Percentiles rank a stretch among this genome's conserved stretches.
Evolutionary conservation across 2,797 vertebrate species (phyloP).

Genomic region (Phrynocephalus forsythii): DNA sequence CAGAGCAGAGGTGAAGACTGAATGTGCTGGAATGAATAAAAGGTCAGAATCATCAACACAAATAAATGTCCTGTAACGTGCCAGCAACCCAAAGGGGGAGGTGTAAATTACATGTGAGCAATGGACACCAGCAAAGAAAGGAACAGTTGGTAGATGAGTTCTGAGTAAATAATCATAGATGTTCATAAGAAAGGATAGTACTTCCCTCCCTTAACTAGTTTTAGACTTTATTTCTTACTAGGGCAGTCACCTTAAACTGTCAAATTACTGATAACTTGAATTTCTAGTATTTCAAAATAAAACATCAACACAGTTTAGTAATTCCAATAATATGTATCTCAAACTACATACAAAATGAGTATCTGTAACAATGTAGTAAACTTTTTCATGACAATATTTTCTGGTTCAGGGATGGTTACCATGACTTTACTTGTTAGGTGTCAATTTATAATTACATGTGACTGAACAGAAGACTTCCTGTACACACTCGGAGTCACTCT

Average conservation of each 20-base stretch:
- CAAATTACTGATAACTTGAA: background rate
- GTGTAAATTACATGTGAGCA: background rate
- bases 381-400: no score
- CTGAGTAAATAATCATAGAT: background rate
- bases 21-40: slow-evolving; percentile 81
- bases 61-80: slow-evolving; percentile 66
- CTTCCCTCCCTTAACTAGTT: no score
- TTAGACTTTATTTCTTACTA: background rate
- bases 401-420: no score
- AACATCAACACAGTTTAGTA: background rate
- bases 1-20: slow-evolving; percentile 75
- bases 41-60: slow-evolving; percentile 80
- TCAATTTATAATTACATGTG: no score
- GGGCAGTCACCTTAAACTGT: background rate
- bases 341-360: no score
- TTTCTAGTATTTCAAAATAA: background rate
- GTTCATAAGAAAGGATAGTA: background rate
- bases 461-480: no score
- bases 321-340: no score
- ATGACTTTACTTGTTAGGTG: no score
- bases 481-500: no score
- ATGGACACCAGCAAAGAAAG: slow-evolving; percentile 39
- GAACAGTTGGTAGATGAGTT: slow-evolving; percentile 15
- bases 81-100: slow-evolving; percentile 60
- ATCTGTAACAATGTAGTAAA: no score